These are phyloP conservation scores for Zenarchopterus dispar DNA, from an alignment of 2,797 vertebrate species.

Conservation along the genomic window DNA sequence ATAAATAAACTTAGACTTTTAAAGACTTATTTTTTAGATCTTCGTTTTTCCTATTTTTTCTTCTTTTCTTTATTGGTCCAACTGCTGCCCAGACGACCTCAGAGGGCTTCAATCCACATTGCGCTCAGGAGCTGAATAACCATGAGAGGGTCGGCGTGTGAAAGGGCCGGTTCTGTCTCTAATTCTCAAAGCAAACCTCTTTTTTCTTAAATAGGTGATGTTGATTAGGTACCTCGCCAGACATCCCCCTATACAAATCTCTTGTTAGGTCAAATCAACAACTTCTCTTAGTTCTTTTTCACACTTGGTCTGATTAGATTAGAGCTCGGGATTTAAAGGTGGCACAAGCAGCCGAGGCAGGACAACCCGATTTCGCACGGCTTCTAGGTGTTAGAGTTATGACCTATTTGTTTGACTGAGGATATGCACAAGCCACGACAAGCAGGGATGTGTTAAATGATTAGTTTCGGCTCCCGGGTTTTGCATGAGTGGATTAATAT, in stretches of 20 bases:
- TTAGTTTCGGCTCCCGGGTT: slow-evolving; percentile 69
- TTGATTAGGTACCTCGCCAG: slow-evolving; percentile 84
- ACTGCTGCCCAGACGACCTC: slow-evolving; percentile 76
- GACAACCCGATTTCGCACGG: slow-evolving; percentile 59
- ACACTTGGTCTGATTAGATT: slow-evolving; percentile 75
- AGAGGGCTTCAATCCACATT: slow-evolving; percentile 81
- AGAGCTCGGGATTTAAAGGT: slow-evolving; percentile 65
- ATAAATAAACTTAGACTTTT: too few species aligned
- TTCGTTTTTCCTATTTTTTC: slow-evolving; percentile 13
- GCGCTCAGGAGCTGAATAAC: slow-evolving; percentile 56
- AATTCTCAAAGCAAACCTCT: slow-evolving; percentile 83
- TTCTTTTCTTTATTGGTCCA: slow-evolving; percentile 5
- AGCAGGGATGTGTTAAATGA: slow-evolving; percentile 66
- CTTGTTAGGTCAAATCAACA: slow-evolving; percentile 84
- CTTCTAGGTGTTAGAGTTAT: slow-evolving; percentile 72
- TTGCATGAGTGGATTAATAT: slow-evolving; percentile 75
- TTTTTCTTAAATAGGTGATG: slow-evolving; percentile 75
- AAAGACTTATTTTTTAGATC: slow-evolving; percentile 15
- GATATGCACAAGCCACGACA: slow-evolving; percentile 74
- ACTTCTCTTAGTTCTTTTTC: slow-evolving; percentile 80
- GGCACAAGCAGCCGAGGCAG: slow-evolving; percentile 47
- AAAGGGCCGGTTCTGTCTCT: slow-evolving; percentile 73
- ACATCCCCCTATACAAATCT: slow-evolving; percentile 85
- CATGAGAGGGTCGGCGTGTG: slow-evolving; percentile 76
- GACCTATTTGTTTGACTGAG: slow-evolving; percentile 78